A percentile compares a stretch with the other conserved stretches of the same genome.
Conservation (phyloP, 2,797 vertebrate species). For the Phoxinus dragarum region DNA sequence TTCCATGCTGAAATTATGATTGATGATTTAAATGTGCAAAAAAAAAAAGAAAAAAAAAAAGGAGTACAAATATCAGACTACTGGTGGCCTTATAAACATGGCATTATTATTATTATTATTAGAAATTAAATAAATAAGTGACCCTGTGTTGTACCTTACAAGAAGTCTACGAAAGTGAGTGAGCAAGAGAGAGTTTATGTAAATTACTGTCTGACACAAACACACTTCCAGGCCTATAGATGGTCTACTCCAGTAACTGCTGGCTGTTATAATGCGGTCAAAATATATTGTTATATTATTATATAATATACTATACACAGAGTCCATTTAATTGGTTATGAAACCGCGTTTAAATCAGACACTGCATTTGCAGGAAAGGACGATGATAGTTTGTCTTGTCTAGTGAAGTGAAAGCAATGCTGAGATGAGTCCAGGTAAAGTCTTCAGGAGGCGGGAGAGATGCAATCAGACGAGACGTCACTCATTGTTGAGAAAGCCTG, state of each 20-base stretch:
- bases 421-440: not conserved
- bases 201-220: not conserved
- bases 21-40: not conserved
- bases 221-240: not conserved
- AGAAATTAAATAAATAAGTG: not conserved
- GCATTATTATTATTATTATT: no score
- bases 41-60: no score
- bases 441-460: not conserved
- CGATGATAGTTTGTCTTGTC: not conserved
- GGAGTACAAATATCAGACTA: not conserved
- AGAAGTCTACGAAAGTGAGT: not conserved
- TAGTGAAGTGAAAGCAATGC: not conserved
- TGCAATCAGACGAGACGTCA: not conserved
- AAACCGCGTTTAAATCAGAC: not conserved
- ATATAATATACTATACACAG: not conserved
- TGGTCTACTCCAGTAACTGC: not conserved
- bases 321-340: not conserved
- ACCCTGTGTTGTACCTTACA: not conserved
- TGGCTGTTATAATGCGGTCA: not conserved
- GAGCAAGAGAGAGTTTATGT: not conserved
- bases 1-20: no score
- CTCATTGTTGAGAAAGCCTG: not conserved
- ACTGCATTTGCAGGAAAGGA: not conserved
- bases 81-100: not conserved
- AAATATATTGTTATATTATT: not conserved